phyloP scores from a whole-genome alignment of 2,888 invertebrate species.

The Aleiodes testaceus region DNA sequence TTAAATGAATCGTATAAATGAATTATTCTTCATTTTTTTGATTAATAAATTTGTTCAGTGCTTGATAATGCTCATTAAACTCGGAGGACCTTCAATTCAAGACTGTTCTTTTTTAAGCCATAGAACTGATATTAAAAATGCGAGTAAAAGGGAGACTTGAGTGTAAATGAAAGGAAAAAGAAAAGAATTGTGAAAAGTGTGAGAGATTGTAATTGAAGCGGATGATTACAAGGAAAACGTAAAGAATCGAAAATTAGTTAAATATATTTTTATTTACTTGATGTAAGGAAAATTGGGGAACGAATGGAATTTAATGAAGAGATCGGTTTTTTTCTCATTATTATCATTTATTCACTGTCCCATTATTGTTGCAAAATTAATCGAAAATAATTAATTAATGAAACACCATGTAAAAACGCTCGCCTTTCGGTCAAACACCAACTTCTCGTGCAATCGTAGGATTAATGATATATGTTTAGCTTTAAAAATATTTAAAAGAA shows the following conservation, averaged over 20 bases:
- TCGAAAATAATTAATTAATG: conserved; percentile 8
- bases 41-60: conserved; percentile 38
- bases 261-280: conserved; percentile 51
- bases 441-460: conserved; percentile 66
- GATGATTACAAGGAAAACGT: conserved; percentile 43
- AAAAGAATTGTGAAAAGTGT: conserved; percentile 32
- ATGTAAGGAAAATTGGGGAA: conserved; percentile 39
- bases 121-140: conserved; percentile 62
- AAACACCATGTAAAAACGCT: conserved; percentile 36
- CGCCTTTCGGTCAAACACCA: conserved; percentile 53
- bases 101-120: conserved; percentile 65
- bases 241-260: conserved; percentile 34
- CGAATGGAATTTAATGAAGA: conserved; percentile 31
- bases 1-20: not conserved
- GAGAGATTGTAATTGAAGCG: conserved; percentile 47
- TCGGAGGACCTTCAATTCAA: conserved; percentile 58
- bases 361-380: not conserved
- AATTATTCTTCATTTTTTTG: not conserved
- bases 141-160: conserved; percentile 35
- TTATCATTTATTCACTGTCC: not conserved
- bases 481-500: conserved; percentile 39
- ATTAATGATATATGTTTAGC: conserved; percentile 54
- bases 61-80: conserved; percentile 60
- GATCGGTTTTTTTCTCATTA: conserved; percentile 1
- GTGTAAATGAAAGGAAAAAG: conserved; percentile 35